These are phyloP conservation scores for Cerceris rybyensis DNA, from an alignment of 2,888 invertebrate species.

Conservation along the genomic window DNA sequence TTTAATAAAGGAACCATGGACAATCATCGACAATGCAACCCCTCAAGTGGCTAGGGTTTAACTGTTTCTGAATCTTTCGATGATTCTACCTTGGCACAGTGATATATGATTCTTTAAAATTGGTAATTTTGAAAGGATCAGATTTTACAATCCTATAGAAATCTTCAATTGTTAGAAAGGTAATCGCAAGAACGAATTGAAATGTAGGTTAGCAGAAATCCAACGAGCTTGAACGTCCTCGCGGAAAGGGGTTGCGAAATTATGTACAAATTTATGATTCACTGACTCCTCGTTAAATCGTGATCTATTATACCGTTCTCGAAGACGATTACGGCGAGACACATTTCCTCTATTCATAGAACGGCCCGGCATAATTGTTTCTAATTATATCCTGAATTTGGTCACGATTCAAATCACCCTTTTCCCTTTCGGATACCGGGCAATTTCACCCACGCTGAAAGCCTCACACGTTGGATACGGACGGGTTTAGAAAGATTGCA, in stretches of 20 bases:
- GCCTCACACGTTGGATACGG: background rate
- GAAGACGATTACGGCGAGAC: background rate
- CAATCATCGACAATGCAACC: too few species aligned
- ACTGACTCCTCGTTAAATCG: constrained; percentile 15
- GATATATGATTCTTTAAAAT: too few species aligned
- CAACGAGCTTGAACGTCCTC: background rate
- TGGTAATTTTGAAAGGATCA: too few species aligned
- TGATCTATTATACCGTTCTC: constrained; percentile 5
- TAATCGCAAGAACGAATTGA: background rate
- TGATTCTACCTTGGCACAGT: too few species aligned
- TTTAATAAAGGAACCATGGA: too few species aligned
- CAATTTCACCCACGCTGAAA: constrained; percentile 21
- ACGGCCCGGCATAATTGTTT: constrained; percentile 3
- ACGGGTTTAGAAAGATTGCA: constrained; percentile 17
- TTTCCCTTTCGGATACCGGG: constrained; percentile 12
- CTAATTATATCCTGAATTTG: constrained; percentile 41
- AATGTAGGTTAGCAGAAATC: too few species aligned
- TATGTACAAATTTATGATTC: constrained; percentile 29
- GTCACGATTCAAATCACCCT: constrained; percentile 14
- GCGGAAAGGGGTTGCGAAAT: background rate
- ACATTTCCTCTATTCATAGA: constrained; percentile 22
- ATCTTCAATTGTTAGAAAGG: background rate
- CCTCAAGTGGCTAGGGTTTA: background rate
- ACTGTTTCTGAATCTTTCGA: too few species aligned
- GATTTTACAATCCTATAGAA: too few species aligned